These are phyloP conservation scores for Trichomycterus rosablanca DNA, from an alignment of 2,113 vertebrate species.

Conservation along the genomic window DNA sequence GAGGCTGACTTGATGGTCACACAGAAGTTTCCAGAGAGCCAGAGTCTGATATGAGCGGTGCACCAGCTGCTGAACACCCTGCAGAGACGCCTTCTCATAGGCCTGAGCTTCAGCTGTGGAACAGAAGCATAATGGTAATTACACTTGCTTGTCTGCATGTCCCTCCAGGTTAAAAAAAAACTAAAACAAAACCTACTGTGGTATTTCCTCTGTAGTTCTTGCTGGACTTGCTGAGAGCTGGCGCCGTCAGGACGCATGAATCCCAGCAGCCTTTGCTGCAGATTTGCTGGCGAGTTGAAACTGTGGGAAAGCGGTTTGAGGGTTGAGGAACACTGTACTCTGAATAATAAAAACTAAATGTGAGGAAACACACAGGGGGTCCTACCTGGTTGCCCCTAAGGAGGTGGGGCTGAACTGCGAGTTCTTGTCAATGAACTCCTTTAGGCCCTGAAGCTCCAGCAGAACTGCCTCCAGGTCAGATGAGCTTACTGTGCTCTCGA, in stretches of 20 bases:
- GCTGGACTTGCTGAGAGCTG: slow-evolving; percentile 89
- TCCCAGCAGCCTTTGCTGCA: slow-evolving; percentile 85
- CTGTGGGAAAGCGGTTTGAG: slow-evolving; percentile 40
- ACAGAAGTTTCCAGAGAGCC: slow-evolving; percentile 92
- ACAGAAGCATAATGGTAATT: slow-evolving; percentile 2
- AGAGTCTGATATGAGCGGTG: slow-evolving; percentile 90
- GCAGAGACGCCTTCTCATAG: slow-evolving; percentile 86
- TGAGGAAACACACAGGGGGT: not conserved
- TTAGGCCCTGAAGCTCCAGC: slow-evolving; percentile 79
- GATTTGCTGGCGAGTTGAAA: slow-evolving; percentile 81
- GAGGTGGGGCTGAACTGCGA: slow-evolving; percentile 87
- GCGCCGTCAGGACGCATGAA: slow-evolving; percentile 87
- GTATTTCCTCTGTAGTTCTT: slow-evolving; percentile 91
- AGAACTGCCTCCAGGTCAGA: slow-evolving; percentile 78
- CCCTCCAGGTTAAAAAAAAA: too few relatives aligned
- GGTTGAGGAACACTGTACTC: not conserved
- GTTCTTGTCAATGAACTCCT: slow-evolving; percentile 92
- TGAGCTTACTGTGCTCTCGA: slow-evolving; percentile 84
- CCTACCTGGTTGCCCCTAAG: slow-evolving; percentile 82
- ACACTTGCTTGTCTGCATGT: not conserved
- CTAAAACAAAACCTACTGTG: slow-evolving; percentile 71
- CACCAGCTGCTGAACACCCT: slow-evolving; percentile 88
- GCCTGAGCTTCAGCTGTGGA: slow-evolving; percentile 84
- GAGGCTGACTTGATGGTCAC: slow-evolving; percentile 89
- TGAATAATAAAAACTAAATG: too few relatives aligned